Evolutionary conservation across 2,113 vertebrate species (phyloP).

Genomic region (Sphaerodactylus townsendi): DNA sequence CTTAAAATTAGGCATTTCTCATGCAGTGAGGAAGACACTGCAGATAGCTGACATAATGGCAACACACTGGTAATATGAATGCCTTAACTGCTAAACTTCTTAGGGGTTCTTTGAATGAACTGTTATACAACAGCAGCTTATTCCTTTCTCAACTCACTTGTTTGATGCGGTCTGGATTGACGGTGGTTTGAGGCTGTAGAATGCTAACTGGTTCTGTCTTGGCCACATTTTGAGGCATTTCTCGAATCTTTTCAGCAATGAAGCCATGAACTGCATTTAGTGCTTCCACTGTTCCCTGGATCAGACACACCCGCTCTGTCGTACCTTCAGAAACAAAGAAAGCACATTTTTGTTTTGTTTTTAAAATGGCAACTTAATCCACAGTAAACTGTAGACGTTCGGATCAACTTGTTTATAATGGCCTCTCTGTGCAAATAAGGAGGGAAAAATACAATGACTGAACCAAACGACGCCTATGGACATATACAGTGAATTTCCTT

Average conservation of each 20-base stretch:
- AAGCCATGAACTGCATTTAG: constrained; percentile 99
- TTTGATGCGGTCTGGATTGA: constrained; percentile 99
- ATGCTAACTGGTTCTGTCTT: constrained; percentile 99
- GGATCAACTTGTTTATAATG: not conserved
- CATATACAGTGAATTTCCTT: not conserved
- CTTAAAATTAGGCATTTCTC: not conserved
- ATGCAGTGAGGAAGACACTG: constrained; percentile 19
- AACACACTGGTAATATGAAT: constrained; percentile 30
- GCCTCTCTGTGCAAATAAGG: not conserved
- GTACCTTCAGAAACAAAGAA: constrained; percentile 82
- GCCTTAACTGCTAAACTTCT: constrained; percentile 43
- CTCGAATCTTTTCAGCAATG: constrained; percentile 98
- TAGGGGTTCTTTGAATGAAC: constrained; percentile 50
- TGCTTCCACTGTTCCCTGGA: constrained; percentile 98
- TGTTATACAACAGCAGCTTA: constrained; percentile 59
- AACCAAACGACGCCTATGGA: not conserved
- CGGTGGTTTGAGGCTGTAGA: constrained; percentile 97
- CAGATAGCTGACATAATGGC: constrained; percentile 17
- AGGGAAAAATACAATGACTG: not conserved
- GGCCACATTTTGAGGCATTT: constrained; percentile 99
- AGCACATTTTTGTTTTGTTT: constrained; percentile 23
- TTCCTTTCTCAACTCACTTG: constrained; percentile 87
- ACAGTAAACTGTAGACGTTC: not conserved
- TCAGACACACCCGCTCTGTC: constrained; percentile 97
- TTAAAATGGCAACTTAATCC: not conserved